These are phyloP conservation scores for Drosophila eugracilis DNA, from an alignment of 1,140 invertebrate species.

Conservation along the genomic window DNA sequence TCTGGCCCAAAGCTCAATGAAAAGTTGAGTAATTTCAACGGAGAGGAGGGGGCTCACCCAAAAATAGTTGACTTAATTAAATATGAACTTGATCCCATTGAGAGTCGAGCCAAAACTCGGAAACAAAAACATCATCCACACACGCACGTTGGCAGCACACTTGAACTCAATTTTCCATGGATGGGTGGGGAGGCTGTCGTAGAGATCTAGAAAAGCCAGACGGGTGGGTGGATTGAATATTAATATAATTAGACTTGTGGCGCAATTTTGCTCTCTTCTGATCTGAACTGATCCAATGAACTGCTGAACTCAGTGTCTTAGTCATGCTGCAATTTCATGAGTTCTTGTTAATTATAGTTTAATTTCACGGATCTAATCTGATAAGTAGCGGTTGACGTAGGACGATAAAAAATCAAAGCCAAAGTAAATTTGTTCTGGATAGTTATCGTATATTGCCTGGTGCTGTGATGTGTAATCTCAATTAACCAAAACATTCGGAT, in stretches of 20 bases:
- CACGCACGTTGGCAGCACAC: conserved; percentile 53
- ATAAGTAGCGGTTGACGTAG: conserved; percentile 19
- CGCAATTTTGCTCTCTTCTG: conserved; percentile 14
- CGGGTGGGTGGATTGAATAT: conserved; percentile 7
- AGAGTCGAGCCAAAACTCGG: conserved; percentile 43
- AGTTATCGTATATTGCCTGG: conserved; percentile 10
- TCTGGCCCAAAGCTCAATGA: conserved; percentile 30
- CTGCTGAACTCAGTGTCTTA: conserved; percentile 15
- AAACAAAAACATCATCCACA: conserved; percentile 36
- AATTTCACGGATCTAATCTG: conserved; percentile 14
- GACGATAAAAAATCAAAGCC: conserved; percentile 47
- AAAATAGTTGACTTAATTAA: conserved; percentile 70
- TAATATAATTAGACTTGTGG: conserved; percentile 26
- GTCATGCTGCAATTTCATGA: conserved; percentile 11
- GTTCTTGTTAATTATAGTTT: conserved; percentile 1
- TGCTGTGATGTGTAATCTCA: conserved; percentile 12
- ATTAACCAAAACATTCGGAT: conserved; percentile 17
- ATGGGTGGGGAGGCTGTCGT: background rate
- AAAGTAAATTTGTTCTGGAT: conserved; percentile 28
- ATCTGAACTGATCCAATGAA: conserved; percentile 20
- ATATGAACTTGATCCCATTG: conserved; percentile 70
- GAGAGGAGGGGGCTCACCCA: conserved; percentile 19
- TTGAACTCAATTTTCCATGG: conserved; percentile 64
- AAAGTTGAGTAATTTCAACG: conserved; percentile 54
- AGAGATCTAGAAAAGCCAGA: conserved; percentile 9